Base-by-base conservation (phyloP, 2,797 vertebrate genomes). In the Halcyon leucocephala region DNA sequence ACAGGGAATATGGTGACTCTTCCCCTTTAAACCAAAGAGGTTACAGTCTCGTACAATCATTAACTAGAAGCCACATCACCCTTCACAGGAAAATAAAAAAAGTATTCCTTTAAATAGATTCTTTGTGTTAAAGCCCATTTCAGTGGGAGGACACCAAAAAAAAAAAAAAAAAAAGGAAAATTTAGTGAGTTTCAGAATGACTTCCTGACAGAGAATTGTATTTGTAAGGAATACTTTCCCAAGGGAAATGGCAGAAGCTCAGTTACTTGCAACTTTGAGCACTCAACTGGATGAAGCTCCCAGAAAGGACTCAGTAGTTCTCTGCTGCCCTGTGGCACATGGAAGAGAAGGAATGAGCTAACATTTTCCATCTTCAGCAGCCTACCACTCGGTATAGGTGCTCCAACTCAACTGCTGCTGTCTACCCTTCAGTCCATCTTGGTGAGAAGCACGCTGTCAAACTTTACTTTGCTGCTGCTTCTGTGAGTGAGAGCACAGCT, bases 161-260 rank as follows among this genome's bases (percentile, higher is more conserved):
- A 37, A 60, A 37, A 37, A 26, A 95, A 92, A 81, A 82, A 35
- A 90, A 95, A 93, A 70, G 86, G 33, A 93, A 96, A 94, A 93
- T 90, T 86, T 69, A 94, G 65, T 22, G 82, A 93, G 82, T 95
- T 96, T 94, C 87, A 95, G 82, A 96, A 93, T 44, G 9, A 96
- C 73, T 94, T 96, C 95, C 96, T 93, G 85, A 96, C 87, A 88
- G 84, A 62, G 82, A 91, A 93, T 84, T 96, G 93, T 93, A 94
- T 95, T 94, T 90, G 89, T 90, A 96, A 94, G 87, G 85, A 96
- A 95, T 88, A 93, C 54, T 93, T 96, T 96, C 94, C 94, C 96
- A 96, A 91, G 89, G 90, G 94, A 96, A 97, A 91, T 5, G 0
- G 89, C 65, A 88, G 87, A 66, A 96, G 85, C 77, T 93, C 69